These are phyloP conservation scores for Shargacucullia verbasci DNA, from an alignment of 2,888 invertebrate genomes.

Conservation along the genomic window DNA sequence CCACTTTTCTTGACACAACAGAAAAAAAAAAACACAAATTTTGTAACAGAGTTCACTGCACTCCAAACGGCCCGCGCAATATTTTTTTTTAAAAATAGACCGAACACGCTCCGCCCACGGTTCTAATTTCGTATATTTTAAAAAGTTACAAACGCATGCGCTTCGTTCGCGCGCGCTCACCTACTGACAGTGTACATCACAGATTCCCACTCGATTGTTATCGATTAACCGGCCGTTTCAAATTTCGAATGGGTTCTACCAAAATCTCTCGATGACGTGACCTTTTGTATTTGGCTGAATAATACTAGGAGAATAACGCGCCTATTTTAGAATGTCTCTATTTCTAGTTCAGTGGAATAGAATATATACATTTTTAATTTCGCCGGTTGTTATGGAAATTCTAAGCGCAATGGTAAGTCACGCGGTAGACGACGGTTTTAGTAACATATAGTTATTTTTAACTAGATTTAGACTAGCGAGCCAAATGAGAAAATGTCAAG, in stretches of 20 bases:
- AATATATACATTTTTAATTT: constrained; percentile 31
- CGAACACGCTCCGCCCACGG: constrained; percentile 67
- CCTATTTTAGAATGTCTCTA: constrained; percentile 18
- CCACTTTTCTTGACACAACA: constrained; percentile 51
- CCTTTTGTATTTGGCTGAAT: constrained; percentile 32
- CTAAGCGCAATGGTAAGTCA: constrained; percentile 57
- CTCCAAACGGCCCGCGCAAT: constrained; percentile 66
- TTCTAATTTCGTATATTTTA: constrained; percentile 64
- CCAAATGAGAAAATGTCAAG: constrained; percentile 62
- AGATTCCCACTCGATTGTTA: constrained; percentile 61
- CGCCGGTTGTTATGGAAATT: constrained; percentile 53
- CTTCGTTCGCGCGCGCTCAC: constrained; percentile 71
- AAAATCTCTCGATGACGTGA: constrained; percentile 15
- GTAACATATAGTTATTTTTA: constrained; percentile 58
- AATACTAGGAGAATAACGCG: constrained; percentile 21
- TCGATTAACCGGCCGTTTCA: constrained; percentile 65
- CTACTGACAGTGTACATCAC: constrained; percentile 69
- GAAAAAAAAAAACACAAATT: constrained; percentile 56
- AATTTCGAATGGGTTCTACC: constrained; percentile 37
- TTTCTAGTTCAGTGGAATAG: constrained; percentile 1
- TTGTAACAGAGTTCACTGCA: constrained; percentile 78
- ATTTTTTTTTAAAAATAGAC: constrained; percentile 74
- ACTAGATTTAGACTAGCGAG: constrained; percentile 57
- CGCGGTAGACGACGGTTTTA: constrained; percentile 51
- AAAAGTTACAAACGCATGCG: constrained; percentile 72